These are phyloP conservation scores for Molossus molossus DNA, from an alignment of 2,797 vertebrate species.

Conservation along the genomic window DNA sequence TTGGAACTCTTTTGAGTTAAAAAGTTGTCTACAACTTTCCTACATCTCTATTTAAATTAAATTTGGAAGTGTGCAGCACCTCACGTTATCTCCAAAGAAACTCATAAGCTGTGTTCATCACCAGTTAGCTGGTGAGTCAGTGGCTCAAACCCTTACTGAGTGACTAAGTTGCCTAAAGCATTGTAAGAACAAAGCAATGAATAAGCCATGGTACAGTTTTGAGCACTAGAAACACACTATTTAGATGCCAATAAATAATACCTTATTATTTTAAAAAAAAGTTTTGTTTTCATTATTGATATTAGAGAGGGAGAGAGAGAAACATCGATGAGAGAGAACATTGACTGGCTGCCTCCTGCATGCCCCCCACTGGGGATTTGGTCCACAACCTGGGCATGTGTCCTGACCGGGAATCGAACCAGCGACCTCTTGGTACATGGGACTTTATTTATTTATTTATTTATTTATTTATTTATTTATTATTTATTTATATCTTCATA, in stretches of 20 bases:
- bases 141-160: background rate
- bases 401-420: too few species aligned
- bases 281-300: too few species aligned
- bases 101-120: background rate
- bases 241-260: conserved; percentile 55
- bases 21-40: background rate
- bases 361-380: too few species aligned
- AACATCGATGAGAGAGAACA: too few species aligned
- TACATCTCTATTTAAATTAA: background rate
- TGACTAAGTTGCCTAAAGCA: background rate
- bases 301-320: too few species aligned
- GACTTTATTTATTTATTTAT: too few species aligned
- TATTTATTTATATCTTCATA: too few species aligned
- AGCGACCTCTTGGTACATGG: too few species aligned
- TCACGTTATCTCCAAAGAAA: background rate
- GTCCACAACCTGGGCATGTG: too few species aligned
- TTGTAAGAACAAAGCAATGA: background rate
- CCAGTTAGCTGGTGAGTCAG: background rate
- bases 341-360: too few species aligned
- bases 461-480: too few species aligned
- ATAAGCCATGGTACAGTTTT: background rate
- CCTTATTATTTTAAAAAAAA: background rate
- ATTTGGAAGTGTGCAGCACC: background rate
- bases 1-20: background rate
- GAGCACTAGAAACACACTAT: background rate